Evolutionary conservation across 2,888 invertebrate genomes (phyloP).

Genomic region (Drosophila melanosoma): DNA sequence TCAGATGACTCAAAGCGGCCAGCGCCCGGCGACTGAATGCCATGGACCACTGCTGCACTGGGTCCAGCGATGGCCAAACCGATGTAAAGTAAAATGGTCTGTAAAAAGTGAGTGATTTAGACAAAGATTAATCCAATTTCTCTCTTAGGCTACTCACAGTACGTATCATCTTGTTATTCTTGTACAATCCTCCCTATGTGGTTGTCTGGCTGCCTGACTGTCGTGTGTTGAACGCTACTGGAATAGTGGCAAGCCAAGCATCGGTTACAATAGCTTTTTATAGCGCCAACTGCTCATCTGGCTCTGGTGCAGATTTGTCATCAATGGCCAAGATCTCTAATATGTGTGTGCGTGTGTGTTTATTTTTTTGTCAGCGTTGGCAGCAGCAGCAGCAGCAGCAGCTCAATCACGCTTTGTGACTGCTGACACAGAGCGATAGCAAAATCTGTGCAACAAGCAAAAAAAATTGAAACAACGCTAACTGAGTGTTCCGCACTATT

Average conservation of each 20-base stretch:
- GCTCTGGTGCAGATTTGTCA: slow-evolving; percentile 40
- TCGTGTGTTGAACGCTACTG: slow-evolving; percentile 28
- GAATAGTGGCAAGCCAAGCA: slow-evolving; percentile 35
- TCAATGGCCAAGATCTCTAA: slow-evolving; percentile 32
- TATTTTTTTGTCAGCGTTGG: slow-evolving; percentile 25
- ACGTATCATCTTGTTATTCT: slow-evolving; percentile 16
- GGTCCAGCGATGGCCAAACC: slow-evolving; percentile 16
- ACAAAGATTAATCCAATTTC: neutral
- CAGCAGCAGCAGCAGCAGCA: slow-evolving; percentile 7
- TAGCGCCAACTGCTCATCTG: slow-evolving; percentile 25
- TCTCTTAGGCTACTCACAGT: slow-evolving; percentile 20
- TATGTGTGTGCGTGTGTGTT: neutral
- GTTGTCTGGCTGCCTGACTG: neutral
- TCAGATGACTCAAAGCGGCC: slow-evolving; percentile 2
- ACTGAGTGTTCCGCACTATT: neutral
- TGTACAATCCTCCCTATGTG: neutral
- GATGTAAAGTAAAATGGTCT: slow-evolving; percentile 20
- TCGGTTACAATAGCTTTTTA: slow-evolving; percentile 49
- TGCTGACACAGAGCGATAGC: slow-evolving; percentile 12
- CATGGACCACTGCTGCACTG: slow-evolving; percentile 61
- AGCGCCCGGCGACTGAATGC: slow-evolving; percentile 30
- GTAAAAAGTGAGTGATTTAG: neutral
- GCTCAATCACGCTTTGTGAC: slow-evolving; percentile 46
- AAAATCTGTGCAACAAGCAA: slow-evolving; percentile 28
- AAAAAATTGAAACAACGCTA: neutral